Evolutionary conservation across 2,888 invertebrate species (phyloP).

Genomic region (Drosophila maculinotata): DNA sequence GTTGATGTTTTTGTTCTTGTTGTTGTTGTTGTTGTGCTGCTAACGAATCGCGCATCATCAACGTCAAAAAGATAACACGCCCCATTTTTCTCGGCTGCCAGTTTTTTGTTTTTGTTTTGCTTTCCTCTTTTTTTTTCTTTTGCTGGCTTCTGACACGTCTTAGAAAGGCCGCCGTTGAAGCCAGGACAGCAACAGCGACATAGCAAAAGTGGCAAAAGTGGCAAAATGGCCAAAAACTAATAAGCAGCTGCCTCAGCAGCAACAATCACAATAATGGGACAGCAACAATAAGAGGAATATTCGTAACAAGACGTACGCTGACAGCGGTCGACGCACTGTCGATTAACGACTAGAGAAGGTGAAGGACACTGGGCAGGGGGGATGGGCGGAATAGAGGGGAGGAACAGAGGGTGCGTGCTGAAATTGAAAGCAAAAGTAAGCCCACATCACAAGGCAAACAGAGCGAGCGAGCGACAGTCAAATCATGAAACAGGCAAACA

Average conservation of each 20-base stretch:
- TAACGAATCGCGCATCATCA: conserved; percentile 65
- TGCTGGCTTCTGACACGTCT: conserved; percentile 46
- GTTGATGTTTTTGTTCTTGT: conserved; percentile 9
- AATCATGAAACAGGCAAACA: conserved; percentile 4
- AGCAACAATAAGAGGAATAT: conserved; percentile 28
- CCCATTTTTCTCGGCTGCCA: conserved; percentile 68
- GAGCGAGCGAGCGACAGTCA: conserved; percentile 9
- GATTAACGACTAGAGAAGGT: conserved; percentile 41
- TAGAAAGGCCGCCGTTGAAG: conserved; percentile 12
- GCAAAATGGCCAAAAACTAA: conserved; percentile 61
- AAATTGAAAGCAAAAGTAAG: conserved; percentile 39
- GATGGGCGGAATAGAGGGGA: not conserved
- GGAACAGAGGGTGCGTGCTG: not conserved
- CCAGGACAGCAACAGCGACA: conserved; percentile 26
- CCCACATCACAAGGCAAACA: conserved; percentile 13
- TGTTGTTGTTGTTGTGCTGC: conserved; percentile 21
- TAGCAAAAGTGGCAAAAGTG: conserved; percentile 19
- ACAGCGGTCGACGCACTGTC: conserved; percentile 71
- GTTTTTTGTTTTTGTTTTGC: conserved; percentile 27
- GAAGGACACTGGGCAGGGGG: conserved; percentile 5
- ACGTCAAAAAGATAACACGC: conserved; percentile 75
- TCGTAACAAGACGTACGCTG: conserved; percentile 50
- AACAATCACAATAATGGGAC: conserved; percentile 26
- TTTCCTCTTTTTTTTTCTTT: conserved; percentile 4
- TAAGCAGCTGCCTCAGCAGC: conserved; percentile 55